Percentiles rank a stretch among this genome's conserved stretches.
Evolutionary conservation across 2,797 vertebrate genomes (phyloP).

Genomic region (Otolemur crassicaudatus): DNA sequence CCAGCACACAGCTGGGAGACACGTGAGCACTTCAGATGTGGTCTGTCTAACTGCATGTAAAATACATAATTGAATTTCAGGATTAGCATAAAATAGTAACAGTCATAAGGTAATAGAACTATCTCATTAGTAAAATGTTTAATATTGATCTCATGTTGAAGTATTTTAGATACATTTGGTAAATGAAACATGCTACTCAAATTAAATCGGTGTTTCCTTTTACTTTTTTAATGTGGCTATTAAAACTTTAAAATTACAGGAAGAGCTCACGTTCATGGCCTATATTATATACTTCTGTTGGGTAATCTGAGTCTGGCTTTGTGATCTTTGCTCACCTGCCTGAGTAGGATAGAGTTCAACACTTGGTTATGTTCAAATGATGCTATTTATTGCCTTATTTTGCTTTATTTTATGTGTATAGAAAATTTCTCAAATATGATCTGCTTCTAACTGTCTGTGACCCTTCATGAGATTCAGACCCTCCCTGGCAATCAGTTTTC

Average conservation of each 20-base stretch:
- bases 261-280: accelerated
- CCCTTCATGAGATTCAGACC: background rate
- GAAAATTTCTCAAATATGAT: background rate
- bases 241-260: background rate
- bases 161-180: background rate
- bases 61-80: background rate
- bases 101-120: too few species aligned
- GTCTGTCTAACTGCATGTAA: accelerated
- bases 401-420: background rate
- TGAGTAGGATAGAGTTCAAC: background rate
- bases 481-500: background rate
- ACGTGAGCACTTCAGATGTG: background rate
- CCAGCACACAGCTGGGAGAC: accelerated
- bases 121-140: background rate
- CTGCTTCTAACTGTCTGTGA: background rate
- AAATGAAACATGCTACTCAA: background rate
- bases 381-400: background rate
- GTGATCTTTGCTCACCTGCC: background rate
- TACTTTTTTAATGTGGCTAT: background rate
- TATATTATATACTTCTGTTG: accelerated
- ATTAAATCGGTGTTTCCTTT: background rate
- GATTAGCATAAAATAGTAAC: background rate
- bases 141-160: background rate
- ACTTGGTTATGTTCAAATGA: background rate
- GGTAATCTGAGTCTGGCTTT: background rate